Evolutionary conservation across 2,113 vertebrate species (phyloP), one percentile per base, ranked within the genome.

Genomic region (Marmota flaviventris): DNA sequence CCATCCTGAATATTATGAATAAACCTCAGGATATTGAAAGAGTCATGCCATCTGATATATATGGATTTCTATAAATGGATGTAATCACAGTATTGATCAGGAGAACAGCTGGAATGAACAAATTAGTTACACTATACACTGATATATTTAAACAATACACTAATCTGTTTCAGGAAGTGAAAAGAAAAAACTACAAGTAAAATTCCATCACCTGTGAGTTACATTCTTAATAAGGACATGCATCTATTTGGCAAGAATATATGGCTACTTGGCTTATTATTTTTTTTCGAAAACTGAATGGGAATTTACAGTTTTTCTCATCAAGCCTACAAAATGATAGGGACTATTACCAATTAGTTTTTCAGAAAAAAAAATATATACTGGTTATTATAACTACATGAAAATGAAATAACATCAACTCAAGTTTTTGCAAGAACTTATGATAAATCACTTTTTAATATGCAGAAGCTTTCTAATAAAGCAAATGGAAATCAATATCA

Each of bases 351-450:
- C 63, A 2, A 89, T 20, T 77, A 77, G 85, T 90, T 92, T 5
- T 12, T 91, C 14, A 89, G 56, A 56, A 67, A 94, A 95, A 94
- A 22, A 76, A 18, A 39, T 39, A 61, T 12, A 61, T 12, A 83
- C 24, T 88, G 2, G 11, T 90, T 97, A 91, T 69, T 94, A 89
- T 7, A 73, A 92, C 45, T 11, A 65, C n/a, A 84, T 16, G 81
- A 63, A 96, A 96, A 78, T 94, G 25, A 94, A 84, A 76, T 93
- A 94, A 72, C 83, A 76, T 39, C 37, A 89, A 18, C 48, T 89
- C 32, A 92, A 45, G 4, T 56, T 96, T 96, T 94, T 70, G 89
- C 78, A 39, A 84, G 20, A 95, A 89, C 5, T 91, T 42, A 61
- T 29, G 37, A 89, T 81, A 75, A 91, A 85, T 83, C 39, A 37